Evolutionary conservation across 2,888 invertebrate species (phyloP), one percentile per base, ranked within the genome.

Genomic region (Acrobasis repandana): DNA sequence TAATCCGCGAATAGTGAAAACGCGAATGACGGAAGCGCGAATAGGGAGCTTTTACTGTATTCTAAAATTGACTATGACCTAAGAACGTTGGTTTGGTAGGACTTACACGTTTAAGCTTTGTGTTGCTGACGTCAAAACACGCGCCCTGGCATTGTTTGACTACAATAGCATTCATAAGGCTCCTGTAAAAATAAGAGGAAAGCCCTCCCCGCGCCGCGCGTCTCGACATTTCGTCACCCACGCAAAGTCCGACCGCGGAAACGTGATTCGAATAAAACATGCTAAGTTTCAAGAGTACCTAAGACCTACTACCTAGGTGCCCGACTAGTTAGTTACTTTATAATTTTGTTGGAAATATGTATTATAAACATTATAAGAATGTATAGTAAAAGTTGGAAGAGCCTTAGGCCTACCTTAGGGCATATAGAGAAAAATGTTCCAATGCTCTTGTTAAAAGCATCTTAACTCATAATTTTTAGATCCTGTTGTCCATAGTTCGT

Each of bases 1-100:
- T n/a, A n/a, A n/a, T n/a, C n/a, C n/a, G n/a, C n/a, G n/a, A n/a
- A n/a, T n/a, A n/a, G n/a, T n/a, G n/a, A n/a, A n/a, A n/a, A n/a
- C n/a, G n/a, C n/a, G n/a, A n/a, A n/a, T n/a, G n/a, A n/a, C n/a
- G n/a, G n/a, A n/a, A n/a, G n/a, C n/a, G n/a, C n/a, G n/a, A n/a
- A n/a, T n/a, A n/a, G n/a, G n/a, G n/a, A n/a, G n/a, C n/a, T n/a
- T n/a, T n/a, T n/a, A n/a, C n/a, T n/a, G n/a, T n/a, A 74, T 79
- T 76, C 69, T 72, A 72, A 79, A 79, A 80, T 81, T 84, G 74
- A 67, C 71, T 74, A 67, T 71, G 74, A 73, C 65, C 74, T 72
- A 73, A n/a, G n/a, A n/a, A 76, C 76, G 71, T 70, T 65, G 67
- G 72, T 71, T 72, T 73, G 67, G 73, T 73, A 73, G 67, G 64